A percentile compares a stretch with the other conserved stretches of the same genome.
Evolutionary conservation across 92 coral and sea anemone species (phyloP).

Genomic region (Zoanthus solanderi): DNA sequence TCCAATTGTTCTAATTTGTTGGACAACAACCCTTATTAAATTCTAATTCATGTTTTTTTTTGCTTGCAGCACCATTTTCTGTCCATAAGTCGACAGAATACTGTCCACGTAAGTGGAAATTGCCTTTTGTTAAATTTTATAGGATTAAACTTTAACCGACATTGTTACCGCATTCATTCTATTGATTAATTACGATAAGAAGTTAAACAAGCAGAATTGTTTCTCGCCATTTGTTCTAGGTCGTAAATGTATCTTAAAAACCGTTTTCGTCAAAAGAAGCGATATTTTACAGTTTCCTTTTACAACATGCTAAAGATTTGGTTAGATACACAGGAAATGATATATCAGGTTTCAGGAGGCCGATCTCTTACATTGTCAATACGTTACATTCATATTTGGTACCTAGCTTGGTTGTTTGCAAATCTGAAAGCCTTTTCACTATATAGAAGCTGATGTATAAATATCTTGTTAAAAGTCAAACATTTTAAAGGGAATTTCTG

Average conservation of each 20-base stretch:
- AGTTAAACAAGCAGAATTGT: neutral
- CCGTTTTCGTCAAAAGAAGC: neutral
- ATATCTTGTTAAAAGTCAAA: neutral
- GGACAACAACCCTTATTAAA: neutral
- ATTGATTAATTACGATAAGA: neutral
- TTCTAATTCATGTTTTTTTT: neutral
- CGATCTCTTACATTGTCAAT: neutral
- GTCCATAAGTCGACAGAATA: slow-evolving; percentile 2
- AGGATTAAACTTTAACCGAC: neutral
- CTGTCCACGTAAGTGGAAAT: slow-evolving; percentile 27
- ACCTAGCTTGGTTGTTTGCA: neutral
- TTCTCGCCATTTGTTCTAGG: neutral
- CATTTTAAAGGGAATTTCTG: neutral
- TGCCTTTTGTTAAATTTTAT: neutral
- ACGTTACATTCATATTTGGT: neutral
- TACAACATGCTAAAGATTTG: neutral
- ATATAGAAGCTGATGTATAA: neutral
- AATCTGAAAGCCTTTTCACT: neutral
- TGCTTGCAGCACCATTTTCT: slow-evolving; percentile 29
- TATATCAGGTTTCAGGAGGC: neutral
- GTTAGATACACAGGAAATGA: neutral
- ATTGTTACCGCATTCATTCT: no score
- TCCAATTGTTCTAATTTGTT: slow-evolving; percentile 19
- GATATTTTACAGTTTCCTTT: neutral
- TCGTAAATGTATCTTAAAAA: neutral